Conservation (phyloP, 2,797 vertebrate species). For the Danio tinwini region DNA sequence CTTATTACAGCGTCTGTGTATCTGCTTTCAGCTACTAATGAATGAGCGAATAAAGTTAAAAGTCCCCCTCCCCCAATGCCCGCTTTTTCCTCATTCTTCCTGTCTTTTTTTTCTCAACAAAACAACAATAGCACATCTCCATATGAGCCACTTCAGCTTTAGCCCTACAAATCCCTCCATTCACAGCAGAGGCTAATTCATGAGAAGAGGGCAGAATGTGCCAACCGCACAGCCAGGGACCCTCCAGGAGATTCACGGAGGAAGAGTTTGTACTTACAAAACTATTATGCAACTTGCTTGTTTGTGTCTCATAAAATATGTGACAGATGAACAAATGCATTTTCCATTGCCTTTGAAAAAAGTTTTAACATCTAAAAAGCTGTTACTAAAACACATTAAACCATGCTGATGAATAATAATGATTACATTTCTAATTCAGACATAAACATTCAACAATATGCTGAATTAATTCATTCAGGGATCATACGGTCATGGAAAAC, state of each 20-base stretch:
- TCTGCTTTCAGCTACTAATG: constrained; percentile 3
- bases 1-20: background rate
- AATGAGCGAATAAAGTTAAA: constrained; percentile 20
- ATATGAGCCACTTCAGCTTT: constrained; percentile 49
- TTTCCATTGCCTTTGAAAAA: background rate
- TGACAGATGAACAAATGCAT: background rate
- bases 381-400: no score
- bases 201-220: constrained; percentile 40
- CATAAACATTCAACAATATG: no score
- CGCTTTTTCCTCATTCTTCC: constrained; percentile 23
- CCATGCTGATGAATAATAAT: no score
- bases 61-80: background rate
- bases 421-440: no score
- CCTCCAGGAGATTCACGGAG: constrained; percentile 2
- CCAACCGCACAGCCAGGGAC: constrained; percentile 47
- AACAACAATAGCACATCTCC: constrained; percentile 50
- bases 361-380: no score
- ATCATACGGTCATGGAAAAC: no score
- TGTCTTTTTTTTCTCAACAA: constrained; percentile 8
- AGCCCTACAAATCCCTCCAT: constrained; percentile 53
- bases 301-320: background rate
- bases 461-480: no score
- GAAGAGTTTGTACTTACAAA: constrained; percentile 16
- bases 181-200: constrained; percentile 52
- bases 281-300: background rate